A percentile compares a stretch with the other conserved stretches of the same genome.
Evolutionary conservation across 1,140 invertebrate species (phyloP).

Genomic region (Drosophila nigrodunni): DNA sequence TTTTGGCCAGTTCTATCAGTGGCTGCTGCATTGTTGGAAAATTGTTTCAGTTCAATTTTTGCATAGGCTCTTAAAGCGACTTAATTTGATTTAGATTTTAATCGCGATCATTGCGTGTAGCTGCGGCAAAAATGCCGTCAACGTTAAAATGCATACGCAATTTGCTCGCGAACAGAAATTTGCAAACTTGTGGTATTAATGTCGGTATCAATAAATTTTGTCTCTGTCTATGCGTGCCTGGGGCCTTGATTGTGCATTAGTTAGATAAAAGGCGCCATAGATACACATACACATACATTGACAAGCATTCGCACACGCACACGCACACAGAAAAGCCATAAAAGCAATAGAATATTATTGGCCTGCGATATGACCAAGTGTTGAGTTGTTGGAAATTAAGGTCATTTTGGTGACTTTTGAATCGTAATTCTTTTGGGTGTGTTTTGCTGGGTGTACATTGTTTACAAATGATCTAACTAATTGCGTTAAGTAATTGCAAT

Average conservation of each 20-base stretch:
- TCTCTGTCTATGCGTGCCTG: conserved; percentile 61
- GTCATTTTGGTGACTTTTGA: conserved; percentile 55
- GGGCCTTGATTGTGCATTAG: conserved; percentile 78
- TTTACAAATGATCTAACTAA: conserved; percentile 26
- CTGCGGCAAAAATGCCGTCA: conserved; percentile 48
- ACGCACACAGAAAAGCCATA: conserved; percentile 28
- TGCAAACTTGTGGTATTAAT: conserved; percentile 72
- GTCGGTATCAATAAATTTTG: conserved; percentile 78
- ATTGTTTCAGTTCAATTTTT: conserved; percentile 48
- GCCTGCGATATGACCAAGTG: conserved; percentile 68
- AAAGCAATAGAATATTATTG: conserved; percentile 57
- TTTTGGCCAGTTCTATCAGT: conserved; percentile 24
- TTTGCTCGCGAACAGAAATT: conserved; percentile 41
- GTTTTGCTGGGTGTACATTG: conserved; percentile 9
- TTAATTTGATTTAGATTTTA: conserved; percentile 83
- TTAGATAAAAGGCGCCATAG: conserved; percentile 56
- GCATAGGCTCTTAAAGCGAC: conserved; percentile 80
- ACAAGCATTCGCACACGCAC: conserved; percentile 27
- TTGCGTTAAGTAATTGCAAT: background rate
- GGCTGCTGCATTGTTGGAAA: conserved; percentile 55
- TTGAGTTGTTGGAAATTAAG: conserved; percentile 77
- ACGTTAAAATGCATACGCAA: conserved; percentile 64
- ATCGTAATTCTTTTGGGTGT: conserved; percentile 30
- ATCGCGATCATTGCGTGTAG: conserved; percentile 75
- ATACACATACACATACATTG: conserved; percentile 5